phyloP scores from a whole-genome alignment of 2,113 vertebrate species.

The Antigone vipio region DNA sequence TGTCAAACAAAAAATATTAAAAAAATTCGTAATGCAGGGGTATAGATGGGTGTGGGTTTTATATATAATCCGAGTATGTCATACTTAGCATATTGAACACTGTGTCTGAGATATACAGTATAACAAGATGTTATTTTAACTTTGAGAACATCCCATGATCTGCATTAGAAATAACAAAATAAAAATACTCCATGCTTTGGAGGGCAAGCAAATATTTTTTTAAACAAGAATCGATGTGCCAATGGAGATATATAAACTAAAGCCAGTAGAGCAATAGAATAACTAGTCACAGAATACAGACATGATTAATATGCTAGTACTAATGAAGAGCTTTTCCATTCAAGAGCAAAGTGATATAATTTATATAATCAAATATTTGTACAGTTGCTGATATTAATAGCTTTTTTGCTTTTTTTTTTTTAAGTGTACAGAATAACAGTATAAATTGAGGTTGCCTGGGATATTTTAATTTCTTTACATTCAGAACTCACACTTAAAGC shows the following conservation, averaged over 20 bases:
- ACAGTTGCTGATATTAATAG: neutral
- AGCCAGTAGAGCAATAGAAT: neutral
- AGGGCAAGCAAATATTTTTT: neutral
- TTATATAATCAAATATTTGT: neutral
- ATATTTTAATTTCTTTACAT: neutral
- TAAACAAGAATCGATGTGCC: neutral
- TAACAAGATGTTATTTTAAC: neutral
- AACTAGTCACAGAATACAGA: slow-evolving; percentile 22
- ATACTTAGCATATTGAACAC: neutral
- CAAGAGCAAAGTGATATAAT: neutral
- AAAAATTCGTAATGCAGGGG: neutral
- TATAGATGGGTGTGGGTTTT: neutral
- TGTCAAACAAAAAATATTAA: neutral
- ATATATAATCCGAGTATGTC: neutral
- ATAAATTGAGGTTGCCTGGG: neutral
- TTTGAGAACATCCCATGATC: neutral
- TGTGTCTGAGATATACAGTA: neutral
- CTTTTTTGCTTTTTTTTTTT: neutral
- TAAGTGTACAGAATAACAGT: neutral
- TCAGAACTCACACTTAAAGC: neutral
- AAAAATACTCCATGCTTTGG: neutral
- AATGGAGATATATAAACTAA: neutral
- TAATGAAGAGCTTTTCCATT: slow-evolving; percentile 5
- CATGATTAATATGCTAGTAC: neutral
- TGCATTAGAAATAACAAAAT: slow-evolving; percentile 19